Base-by-base conservation (phyloP, 2,797 vertebrate genomes). In the Buphagus erythrorhynchus region DNA sequence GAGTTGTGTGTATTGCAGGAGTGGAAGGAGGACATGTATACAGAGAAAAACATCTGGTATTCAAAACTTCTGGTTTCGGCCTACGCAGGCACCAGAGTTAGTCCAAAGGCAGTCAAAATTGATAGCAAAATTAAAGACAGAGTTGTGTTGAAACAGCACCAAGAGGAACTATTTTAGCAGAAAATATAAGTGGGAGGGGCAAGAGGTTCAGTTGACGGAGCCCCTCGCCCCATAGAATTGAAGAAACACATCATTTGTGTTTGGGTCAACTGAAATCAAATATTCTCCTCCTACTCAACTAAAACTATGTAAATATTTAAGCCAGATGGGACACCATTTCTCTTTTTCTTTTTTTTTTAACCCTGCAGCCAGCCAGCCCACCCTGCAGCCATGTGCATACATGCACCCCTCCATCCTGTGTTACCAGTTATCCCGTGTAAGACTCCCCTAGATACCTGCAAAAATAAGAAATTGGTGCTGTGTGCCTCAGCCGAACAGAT, bases 271-370 rank as follows among this genome's bases (percentile, higher is more conserved):
- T 24, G 26, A 95, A 90, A 62, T 86, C 24, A 81, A 91, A 86
- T 63, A 46, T 57, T 84, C 31, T 91, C 72, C 57, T 85, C 24
- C 54, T 40, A 68, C 46, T 78, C 46, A 75, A 26, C 29, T 57
- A 79, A 87, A 89, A 83, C 51, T 82, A 58, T 68, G 82, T 84
- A 93, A 96, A 95, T 89, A 94, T 94, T 95, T 96, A 94, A 93
- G 52, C 40, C 72, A 93, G 69, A 42, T 59, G 82, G 57, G 40
- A 89, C 6, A 85, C 9, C 1, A 5, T 61, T 83, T 76, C 24
- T 80, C 10, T 55, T 31, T 28, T 28, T 68, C 7, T 54, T 31
- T 28, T 42, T 76, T 75, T 59, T 67, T 66, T 4, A 54, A 31
- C 25, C 88, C 38, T 15, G 9, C 58, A 92, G 35, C 25, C 65